Evolutionary conservation across 2,113 vertebrate genomes (phyloP), one percentile per base, ranked within the genome.

Genomic region (Oxyura jamaicensis): DNA sequence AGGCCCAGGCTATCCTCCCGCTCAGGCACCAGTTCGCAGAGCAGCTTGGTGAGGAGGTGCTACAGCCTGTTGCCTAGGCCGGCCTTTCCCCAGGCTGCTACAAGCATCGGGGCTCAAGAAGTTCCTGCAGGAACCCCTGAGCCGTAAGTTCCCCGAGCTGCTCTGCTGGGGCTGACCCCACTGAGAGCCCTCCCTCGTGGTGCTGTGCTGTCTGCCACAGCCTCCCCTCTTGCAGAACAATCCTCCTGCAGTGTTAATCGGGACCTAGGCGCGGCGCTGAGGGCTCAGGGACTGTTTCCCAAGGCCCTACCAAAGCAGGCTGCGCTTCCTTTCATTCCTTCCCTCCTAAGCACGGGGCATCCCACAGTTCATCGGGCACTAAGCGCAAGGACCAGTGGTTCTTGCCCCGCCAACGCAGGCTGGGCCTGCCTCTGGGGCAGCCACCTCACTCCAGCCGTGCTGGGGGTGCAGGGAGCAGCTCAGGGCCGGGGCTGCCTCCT

Each of bases 351-450:
- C 42, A 35, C 8, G 13, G 42, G 73, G n/a, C 5, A 20, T 83
- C n/a, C 79, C 72, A 28, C 62, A 44, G 0, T 58, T 63, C 39
- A 89, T 44, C 3, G 4, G 56, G 79, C 44, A 53, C 7, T 20
- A 10, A 9, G 9, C 1, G 3, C 19, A 20, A 52, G 68, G 52
- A 92, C 22, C 52, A 12, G 13, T 52, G 56, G 46, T 59, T 83
- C 28, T 42, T 35, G 42, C 5, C 77, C 29, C 5, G 0, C 1
- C 16, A 22, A 22, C 0, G 21, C 16, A 7, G 95, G 95, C 96
- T 95, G 94, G 94, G 81, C 89, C 95, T 89, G 94, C 53, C 29
- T 21, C 1, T 1, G 12, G 35, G 58, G 41, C 8, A 88, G 23
- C 53, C 88, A 25, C 44, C 56, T 72, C 50, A 26, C 23, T 58